Percentiles rank a stretch among this genome's conserved stretches.
These are phyloP conservation scores for Propithecus coquereli DNA, from an alignment of 2,113 vertebrate genomes.

Conservation along the genomic window DNA sequence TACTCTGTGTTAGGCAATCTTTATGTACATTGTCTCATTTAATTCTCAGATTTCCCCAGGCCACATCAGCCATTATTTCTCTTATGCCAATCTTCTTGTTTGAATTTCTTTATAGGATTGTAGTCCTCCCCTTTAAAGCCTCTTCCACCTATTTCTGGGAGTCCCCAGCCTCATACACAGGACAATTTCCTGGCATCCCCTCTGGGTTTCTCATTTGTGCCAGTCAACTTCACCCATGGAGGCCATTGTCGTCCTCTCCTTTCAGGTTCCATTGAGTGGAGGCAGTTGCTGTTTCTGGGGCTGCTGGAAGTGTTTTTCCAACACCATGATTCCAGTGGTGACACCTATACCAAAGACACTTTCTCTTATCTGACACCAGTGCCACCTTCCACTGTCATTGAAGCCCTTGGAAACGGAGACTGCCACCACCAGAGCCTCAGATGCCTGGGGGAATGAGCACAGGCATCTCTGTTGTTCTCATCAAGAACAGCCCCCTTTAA, in stretches of 20 bases:
- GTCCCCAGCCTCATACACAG: not conserved
- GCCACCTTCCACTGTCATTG: not conserved
- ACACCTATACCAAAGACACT: not conserved
- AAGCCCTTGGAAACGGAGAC: not conserved
- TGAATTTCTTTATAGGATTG: not conserved
- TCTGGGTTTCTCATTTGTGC: not conserved
- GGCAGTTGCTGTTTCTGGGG: not conserved
- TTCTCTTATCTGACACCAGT: not conserved
- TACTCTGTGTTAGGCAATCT: not conserved
- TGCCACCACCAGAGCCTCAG: not conserved
- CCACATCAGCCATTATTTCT: not conserved
- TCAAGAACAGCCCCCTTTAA: not conserved
- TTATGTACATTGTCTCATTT: not conserved
- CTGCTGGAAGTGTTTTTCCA: not conserved
- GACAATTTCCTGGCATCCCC: not conserved
- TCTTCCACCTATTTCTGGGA: not conserved
- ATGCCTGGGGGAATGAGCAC: not conserved
- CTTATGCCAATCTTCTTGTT: not conserved
- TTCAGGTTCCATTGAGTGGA: not conserved
- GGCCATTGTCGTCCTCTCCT: not conserved
- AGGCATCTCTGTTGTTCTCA: not conserved
- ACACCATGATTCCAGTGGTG: not conserved
- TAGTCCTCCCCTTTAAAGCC: not conserved
- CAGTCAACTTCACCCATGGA: fast-evolving
- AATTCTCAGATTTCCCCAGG: not conserved